Conservation (phyloP, 2,888 invertebrate genomes). For the Leuctra nigra region DNA sequence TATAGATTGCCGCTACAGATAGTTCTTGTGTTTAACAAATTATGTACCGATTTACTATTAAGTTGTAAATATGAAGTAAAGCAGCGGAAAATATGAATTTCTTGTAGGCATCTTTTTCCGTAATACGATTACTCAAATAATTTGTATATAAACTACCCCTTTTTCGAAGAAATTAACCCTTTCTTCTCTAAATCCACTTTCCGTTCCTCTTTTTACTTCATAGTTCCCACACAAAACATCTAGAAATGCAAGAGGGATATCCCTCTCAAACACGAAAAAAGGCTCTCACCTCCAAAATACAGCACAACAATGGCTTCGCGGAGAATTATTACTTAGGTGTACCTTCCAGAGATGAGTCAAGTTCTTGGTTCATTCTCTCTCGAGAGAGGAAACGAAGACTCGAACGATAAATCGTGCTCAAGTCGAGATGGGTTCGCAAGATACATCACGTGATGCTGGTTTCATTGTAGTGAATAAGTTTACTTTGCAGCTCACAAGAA, state of each 20-base stretch:
- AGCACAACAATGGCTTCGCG: constrained; percentile 3
- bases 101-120: too few species aligned
- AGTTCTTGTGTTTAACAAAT: too few species aligned
- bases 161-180: too few species aligned
- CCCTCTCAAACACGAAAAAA: neutral
- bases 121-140: too few species aligned
- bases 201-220: too few species aligned
- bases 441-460: constrained; percentile 4
- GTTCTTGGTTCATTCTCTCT: neutral
- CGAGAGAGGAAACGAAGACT: neutral
- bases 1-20: too few species aligned
- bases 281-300: neutral
- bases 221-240: too few species aligned
- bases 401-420: neutral
- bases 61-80: too few species aligned
- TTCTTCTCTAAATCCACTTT: too few species aligned
- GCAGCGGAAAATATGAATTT: too few species aligned
- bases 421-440: neutral
- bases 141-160: too few species aligned
- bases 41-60: too few species aligned
- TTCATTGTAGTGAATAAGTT: neutral
- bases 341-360: neutral
- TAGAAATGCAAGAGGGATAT: neutral
- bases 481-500: neutral
- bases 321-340: constrained; percentile 13